These are phyloP conservation scores for Chaetodon trifascialis DNA, from an alignment of 2,113 vertebrate genomes.

Conservation along the genomic window DNA sequence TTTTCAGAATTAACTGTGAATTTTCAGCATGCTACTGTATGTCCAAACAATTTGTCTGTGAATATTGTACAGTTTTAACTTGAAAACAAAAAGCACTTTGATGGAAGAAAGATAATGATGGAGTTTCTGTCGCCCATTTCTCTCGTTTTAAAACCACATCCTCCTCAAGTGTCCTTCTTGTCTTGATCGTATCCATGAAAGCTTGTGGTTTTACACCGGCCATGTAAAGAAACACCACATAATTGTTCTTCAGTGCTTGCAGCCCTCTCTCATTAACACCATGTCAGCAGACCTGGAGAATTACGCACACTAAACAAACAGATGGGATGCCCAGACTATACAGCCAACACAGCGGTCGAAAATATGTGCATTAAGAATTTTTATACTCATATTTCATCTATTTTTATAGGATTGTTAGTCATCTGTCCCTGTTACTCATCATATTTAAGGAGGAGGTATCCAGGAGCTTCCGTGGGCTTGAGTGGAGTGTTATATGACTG, in stretches of 20 bases:
- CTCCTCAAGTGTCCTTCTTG: slow-evolving; percentile 76
- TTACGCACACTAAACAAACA: slow-evolving; percentile 9
- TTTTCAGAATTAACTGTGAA: slow-evolving; percentile 70
- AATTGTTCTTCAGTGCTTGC: background rate
- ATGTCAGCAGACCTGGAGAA: slow-evolving; percentile 20
- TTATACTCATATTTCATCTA: slow-evolving; percentile 22
- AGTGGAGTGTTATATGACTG: slow-evolving; percentile 12
- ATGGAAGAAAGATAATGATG: slow-evolving; percentile 55
- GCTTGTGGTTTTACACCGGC: slow-evolving; percentile 9
- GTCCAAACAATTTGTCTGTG: slow-evolving; percentile 59
- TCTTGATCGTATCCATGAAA: slow-evolving; percentile 36
- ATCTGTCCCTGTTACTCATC: slow-evolving; percentile 28
- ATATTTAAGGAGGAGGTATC: slow-evolving; percentile 28
- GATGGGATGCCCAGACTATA: background rate
- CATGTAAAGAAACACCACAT: slow-evolving; percentile 1
- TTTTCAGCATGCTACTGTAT: slow-evolving; percentile 75
- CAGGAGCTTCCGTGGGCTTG: slow-evolving; percentile 23
- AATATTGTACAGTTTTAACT: slow-evolving; percentile 70
- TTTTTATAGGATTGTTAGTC: slow-evolving; percentile 46
- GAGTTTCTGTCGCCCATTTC: slow-evolving; percentile 51
- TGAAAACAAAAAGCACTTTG: slow-evolving; percentile 77
- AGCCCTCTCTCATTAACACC: slow-evolving; percentile 9
- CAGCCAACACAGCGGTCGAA: background rate
- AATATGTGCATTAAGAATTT: slow-evolving; percentile 24
- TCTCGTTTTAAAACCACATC: slow-evolving; percentile 57